Base-by-base conservation (phyloP, 2,888 invertebrate genomes). In the Peribatodes rhomboidaria region DNA sequence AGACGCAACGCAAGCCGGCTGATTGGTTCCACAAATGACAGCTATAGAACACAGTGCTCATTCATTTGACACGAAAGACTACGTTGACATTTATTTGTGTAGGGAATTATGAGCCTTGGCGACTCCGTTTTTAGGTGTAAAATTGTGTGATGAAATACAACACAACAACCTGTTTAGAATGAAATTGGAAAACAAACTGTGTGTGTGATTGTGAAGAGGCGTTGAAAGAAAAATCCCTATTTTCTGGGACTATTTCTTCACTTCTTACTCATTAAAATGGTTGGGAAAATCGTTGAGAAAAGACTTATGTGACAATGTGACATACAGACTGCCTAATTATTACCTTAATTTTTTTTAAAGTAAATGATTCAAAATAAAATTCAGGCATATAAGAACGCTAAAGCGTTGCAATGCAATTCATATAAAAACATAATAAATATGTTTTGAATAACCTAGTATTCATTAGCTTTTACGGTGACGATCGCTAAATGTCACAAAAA, bases 1-100 rank as follows among this genome's bases (percentile, higher is more conserved):
- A 27, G 27, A 74, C 61, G 63, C 74, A 77, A 75, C 73, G 75
- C 79, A 74, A 76, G 74, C 74, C 73, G 70, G 74, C 66, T 65
- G 61, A 64, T 47, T 53, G 65, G 50, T 31, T 37, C 47, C 35
- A 8, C 37, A 41, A 14, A 16, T 3, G 52, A 57, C 20, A 57
- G 46, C 31, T 39, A 52, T 9, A 11, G 11, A 39, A 46, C 10
- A 61, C 52, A 37, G 62, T 53, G 31, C 14, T 14, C 14, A 52
- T 52, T 56, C 14, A 33, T 22, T 44, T 13, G 31, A 53, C 57
- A 52, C 53, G 3, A 20, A 27, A 41, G 4, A 4, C 52, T 63
- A 63, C 57, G 57, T 58, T 52, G 62, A 57, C 57, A 31, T 18
- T 52, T 46, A 16, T 49, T 6, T 13, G 6, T 22, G 20, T 13